Base-by-base conservation (phyloP, 2,113 vertebrate species). In the Scalopus aquaticus region DNA sequence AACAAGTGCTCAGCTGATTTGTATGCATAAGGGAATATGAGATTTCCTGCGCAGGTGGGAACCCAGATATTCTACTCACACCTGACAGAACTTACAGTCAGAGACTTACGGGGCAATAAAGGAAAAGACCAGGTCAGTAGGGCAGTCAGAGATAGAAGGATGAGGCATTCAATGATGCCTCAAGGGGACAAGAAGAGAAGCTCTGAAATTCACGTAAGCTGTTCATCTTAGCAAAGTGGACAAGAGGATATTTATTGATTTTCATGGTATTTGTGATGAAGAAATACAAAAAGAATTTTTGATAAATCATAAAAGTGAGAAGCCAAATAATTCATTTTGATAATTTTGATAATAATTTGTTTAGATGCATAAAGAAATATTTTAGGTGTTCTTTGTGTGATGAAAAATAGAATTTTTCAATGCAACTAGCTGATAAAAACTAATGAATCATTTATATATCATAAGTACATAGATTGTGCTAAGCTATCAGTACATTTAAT, bases 221-320 rank as follows among this genome's bases (percentile, higher is more conserved):
- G 30, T 28, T 35, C 13, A 28, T 56, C 46, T 88, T n/a, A 88
- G 37, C 51, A 64, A 69, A 42, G 64, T 35, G n/a, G 44, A 42
- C 0, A 6, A 70, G 22, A 1, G 20, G 20, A 3, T 62, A 79
- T 83, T 62, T 69, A 67, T 22, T 80, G 54, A 19, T 44, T 90
- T 89, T 58, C 44, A 42, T 81, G 26, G 74, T 19, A 49, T 0
- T 17, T 22, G 44, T 9, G 19, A 87, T 9, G 19, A 87, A 35
- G 12, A 88, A 67, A 70, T 70, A 54, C 73, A 58, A 26, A 93
- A 30, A 86, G 22, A 65, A 39, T 35, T 78, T 54, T 19, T 35
- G 39, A 72, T 49, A 56, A 80, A 77, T 91, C 32, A 82, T n/a
- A 22, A 89, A 91, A 54, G 62, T 20, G 15, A 96, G 49, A 87